These are phyloP conservation scores for Sminthopsis crassicaudata DNA, from an alignment of 2,113 vertebrate species.

Conservation along the genomic window DNA sequence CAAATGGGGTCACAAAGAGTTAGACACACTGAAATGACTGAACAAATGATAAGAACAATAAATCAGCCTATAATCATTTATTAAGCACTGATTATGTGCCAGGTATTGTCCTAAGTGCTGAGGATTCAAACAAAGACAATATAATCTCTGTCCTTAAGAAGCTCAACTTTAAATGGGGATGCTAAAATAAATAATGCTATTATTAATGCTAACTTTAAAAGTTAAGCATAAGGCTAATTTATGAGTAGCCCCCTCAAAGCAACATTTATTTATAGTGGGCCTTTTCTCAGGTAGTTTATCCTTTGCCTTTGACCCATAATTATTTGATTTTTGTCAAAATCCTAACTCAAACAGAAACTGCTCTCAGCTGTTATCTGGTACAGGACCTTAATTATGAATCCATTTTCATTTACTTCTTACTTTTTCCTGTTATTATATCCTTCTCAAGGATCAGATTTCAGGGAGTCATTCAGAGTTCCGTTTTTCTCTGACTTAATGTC, in stretches of 20 bases:
- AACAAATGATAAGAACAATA: too few species aligned
- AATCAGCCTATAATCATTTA: too few species aligned
- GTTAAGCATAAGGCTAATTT: not conserved
- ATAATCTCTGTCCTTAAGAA: not conserved
- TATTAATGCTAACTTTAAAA: not conserved
- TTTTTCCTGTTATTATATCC: not conserved
- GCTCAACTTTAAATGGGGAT: not conserved
- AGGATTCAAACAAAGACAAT: not conserved
- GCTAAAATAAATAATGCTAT: not conserved
- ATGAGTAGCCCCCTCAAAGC: not conserved
- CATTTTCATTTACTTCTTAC: not conserved
- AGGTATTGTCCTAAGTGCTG: not conserved
- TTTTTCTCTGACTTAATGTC: not conserved
- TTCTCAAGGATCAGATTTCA: not conserved
- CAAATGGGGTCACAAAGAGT: too few species aligned
- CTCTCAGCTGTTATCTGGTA: not conserved
- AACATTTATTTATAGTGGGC: not conserved
- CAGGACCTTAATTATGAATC: not conserved
- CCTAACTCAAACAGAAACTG: not conserved
- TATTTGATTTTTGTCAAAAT: not conserved
- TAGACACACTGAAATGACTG: too few species aligned
- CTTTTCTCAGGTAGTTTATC: not conserved
- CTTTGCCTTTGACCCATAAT: not conserved
- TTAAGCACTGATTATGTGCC: too few species aligned
- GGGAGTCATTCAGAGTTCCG: not conserved